Conservation (phyloP, 2,113 vertebrate species). For the Corythoichthys intestinalis region DNA sequence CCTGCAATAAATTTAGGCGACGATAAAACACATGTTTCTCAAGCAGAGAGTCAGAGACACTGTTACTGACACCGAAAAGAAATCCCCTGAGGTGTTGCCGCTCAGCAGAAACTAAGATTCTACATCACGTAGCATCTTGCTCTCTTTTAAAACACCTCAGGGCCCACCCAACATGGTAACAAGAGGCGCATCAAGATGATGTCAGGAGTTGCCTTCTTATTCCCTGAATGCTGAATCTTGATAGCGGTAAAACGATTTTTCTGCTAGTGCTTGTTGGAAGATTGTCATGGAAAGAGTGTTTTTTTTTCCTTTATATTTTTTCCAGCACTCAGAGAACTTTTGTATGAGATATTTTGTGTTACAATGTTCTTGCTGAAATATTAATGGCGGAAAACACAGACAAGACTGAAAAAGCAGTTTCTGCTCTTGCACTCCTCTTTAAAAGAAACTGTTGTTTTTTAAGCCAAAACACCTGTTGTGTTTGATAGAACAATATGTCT, state of each 20-base stretch:
- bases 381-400: no score
- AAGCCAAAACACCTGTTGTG: no score
- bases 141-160: neutral
- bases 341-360: no score
- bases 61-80: neutral
- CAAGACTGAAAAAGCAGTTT: no score
- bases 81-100: neutral
- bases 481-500: no score
- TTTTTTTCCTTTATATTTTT: neutral
- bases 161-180: neutral
- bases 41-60: neutral
- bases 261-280: slow-evolving; percentile 9
- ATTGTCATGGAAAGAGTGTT: slow-evolving; percentile 12
- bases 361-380: no score
- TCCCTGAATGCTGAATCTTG: slow-evolving; percentile 8
- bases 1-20: neutral
- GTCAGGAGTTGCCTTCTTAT: neutral
- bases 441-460: no score
- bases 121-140: neutral
- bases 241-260: slow-evolving; percentile 2
- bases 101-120: neutral
- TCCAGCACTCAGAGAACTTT: neutral
- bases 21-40: neutral
- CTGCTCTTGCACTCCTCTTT: no score
- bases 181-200: neutral